A percentile compares a stretch with the other conserved stretches of the same genome.
phyloP scores from a whole-genome alignment of 2,888 invertebrate species.

The Pristionchus exspectatus region DNA sequence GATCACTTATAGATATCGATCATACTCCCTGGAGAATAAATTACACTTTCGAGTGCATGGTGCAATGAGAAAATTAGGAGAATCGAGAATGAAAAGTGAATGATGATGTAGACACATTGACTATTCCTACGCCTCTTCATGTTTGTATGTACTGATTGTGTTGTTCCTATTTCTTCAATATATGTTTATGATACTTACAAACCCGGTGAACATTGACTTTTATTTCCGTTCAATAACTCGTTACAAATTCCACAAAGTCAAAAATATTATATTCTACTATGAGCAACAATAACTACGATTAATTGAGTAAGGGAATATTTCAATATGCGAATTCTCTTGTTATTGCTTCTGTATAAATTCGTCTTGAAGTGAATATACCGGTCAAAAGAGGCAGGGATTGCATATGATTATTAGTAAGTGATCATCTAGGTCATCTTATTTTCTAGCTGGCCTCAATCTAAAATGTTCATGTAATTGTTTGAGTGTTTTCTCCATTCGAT shows the following conservation, averaged over 20 bases:
- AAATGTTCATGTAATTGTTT: slow-evolving; percentile 46
- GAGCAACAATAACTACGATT: no score
- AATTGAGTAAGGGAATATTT: neutral
- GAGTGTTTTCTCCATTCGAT: slow-evolving; percentile 53
- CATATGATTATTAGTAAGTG: slow-evolving; percentile 27
- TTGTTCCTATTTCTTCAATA: neutral
- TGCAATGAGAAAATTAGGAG: slow-evolving; percentile 65
- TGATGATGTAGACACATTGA: neutral
- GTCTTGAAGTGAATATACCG: neutral
- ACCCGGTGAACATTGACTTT: neutral
- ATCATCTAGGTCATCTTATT: neutral
- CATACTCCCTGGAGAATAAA: slow-evolving; percentile 76
- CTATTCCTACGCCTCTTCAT: neutral
- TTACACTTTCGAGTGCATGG: slow-evolving; percentile 77
- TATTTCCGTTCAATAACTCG: neutral
- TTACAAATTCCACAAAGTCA: neutral
- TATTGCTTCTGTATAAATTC: neutral
- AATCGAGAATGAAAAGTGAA: neutral
- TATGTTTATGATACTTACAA: neutral
- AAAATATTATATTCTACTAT: no score
- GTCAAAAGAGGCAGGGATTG: neutral
- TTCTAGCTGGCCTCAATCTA: slow-evolving; percentile 44
- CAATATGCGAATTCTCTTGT: neutral
- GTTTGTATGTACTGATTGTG: neutral
- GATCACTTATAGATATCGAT: slow-evolving; percentile 31